Evolutionary conservation across 2,888 invertebrate species (phyloP).

Genomic region (Scotopteryx bipunctaria): DNA sequence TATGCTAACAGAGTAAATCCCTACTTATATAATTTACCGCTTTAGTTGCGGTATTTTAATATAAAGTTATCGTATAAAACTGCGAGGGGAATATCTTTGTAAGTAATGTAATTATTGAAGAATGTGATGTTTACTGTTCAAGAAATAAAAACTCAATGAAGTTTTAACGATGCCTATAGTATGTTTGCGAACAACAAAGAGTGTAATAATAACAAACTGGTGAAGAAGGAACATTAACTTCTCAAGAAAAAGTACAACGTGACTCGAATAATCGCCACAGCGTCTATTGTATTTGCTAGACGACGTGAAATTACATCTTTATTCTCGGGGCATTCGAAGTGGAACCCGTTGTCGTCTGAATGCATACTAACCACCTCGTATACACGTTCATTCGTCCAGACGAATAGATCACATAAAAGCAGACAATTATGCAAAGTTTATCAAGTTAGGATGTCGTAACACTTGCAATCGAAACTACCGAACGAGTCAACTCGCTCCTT

Average conservation of each 20-base stretch:
- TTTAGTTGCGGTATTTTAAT: constrained; percentile 14
- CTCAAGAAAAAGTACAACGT: constrained; percentile 31
- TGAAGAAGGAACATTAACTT: constrained; percentile 25
- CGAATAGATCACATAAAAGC: constrained; percentile 15
- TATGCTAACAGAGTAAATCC: constrained; percentile 25
- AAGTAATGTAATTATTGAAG: no score
- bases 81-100: constrained; percentile 5
- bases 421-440: constrained; percentile 38
- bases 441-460: constrained; percentile 42
- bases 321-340: constrained; percentile 26
- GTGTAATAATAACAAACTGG: constrained; percentile 2
- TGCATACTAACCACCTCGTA: constrained; percentile 12
- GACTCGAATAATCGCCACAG: constrained; percentile 29
- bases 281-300: constrained; percentile 27
- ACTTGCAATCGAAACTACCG: constrained; percentile 45
- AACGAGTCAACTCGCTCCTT: constrained; percentile 40
- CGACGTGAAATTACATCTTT: constrained; percentile 24
- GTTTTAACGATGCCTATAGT: neutral
- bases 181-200: neutral
- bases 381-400: constrained; percentile 17
- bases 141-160: neutral
- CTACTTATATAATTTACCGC: constrained; percentile 3
- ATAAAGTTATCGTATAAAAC: constrained; percentile 3
- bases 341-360: constrained; percentile 17
- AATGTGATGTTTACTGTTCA: no score